Conservation (phyloP, 2,888 invertebrate species). For the Eupithecia subumbrata region DNA sequence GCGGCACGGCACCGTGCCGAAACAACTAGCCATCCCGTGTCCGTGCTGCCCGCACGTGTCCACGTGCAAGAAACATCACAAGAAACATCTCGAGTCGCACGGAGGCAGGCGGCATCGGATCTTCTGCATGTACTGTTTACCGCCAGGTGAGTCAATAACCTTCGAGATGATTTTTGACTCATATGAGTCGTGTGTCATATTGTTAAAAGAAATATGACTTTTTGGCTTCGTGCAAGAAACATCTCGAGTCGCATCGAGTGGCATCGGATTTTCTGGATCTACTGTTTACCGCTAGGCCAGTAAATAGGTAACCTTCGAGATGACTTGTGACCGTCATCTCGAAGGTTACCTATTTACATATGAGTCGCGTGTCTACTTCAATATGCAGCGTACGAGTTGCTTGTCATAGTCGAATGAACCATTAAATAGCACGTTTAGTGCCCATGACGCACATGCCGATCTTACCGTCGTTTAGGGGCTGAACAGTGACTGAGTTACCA, state of each 20-base stretch:
- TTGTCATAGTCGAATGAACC: not conserved
- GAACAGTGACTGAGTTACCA: too few species aligned
- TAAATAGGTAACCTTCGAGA: too few species aligned
- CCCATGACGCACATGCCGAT: too few species aligned
- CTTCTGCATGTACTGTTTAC: slow-evolving; percentile 74
- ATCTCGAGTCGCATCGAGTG: too few species aligned
- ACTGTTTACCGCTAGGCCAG: too few species aligned
- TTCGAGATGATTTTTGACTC: not conserved
- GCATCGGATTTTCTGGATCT: too few species aligned
- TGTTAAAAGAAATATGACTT: too few species aligned
- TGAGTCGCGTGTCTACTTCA: not conserved
- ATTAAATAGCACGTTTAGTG: not conserved
- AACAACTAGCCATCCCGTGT: slow-evolving; percentile 66
- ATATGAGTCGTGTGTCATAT: not conserved
- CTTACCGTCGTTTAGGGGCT: too few species aligned
- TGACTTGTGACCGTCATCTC: too few species aligned
- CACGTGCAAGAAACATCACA: slow-evolving; percentile 69
- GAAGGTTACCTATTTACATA: too few species aligned
- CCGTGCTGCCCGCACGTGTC: slow-evolving; percentile 80
- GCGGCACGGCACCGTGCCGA: slow-evolving; percentile 68
- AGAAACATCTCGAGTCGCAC: slow-evolving; percentile 71
- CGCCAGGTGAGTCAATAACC: slow-evolving; percentile 56
- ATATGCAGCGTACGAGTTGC: not conserved
- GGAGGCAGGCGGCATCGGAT: slow-evolving; percentile 65
- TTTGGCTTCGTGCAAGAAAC: too few species aligned